phyloP scores from a whole-genome alignment of 2,888 invertebrate species.

The Eupithecia pulchellata region DNA sequence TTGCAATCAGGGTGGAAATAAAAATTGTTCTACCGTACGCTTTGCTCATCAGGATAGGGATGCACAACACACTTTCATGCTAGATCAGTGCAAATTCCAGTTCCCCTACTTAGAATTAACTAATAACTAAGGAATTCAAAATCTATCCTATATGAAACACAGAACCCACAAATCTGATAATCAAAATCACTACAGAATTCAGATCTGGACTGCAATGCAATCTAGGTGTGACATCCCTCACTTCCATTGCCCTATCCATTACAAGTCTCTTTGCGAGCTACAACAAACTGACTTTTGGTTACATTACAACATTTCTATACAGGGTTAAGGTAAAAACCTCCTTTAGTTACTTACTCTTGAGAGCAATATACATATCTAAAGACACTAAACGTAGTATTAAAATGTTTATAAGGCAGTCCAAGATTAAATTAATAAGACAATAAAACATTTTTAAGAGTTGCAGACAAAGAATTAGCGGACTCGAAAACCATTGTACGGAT shows the following conservation, averaged over 20 bases:
- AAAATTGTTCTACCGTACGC: neutral
- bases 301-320: neutral
- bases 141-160: neutral
- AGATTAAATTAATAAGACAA: conserved; percentile 46
- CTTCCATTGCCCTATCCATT: neutral
- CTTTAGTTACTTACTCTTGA: neutral
- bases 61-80: too few relatives aligned
- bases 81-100: too few relatives aligned
- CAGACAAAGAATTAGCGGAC: conserved; percentile 50
- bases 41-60: neutral
- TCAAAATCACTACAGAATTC: neutral
- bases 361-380: neutral
- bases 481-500: conserved; percentile 47
- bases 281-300: neutral
- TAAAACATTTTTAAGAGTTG: conserved; percentile 40
- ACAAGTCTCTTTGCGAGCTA: neutral
- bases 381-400: conserved; percentile 34
- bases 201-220: neutral
- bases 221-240: neutral
- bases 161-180: neutral
- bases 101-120: too few relatives aligned
- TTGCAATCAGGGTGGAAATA: conserved; percentile 10
- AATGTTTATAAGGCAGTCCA: conserved; percentile 18
- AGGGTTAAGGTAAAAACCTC: neutral
- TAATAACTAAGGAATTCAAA: too few relatives aligned